Base-by-base conservation (phyloP, 2,113 vertebrate genomes). In the Chamaea fasciata region DNA sequence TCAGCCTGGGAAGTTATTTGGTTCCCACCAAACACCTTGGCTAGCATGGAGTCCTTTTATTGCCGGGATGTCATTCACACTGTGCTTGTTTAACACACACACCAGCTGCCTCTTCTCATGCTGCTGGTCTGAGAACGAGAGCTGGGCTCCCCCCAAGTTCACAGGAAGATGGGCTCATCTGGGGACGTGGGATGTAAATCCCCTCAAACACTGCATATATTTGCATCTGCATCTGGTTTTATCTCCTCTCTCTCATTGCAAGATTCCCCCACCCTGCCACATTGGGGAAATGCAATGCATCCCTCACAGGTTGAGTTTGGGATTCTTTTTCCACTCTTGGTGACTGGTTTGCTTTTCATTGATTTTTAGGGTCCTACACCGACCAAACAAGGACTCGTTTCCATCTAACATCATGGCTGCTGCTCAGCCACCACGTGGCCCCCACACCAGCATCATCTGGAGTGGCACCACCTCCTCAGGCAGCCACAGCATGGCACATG, bases 21-120 rank as follows among this genome's bases (percentile, higher is more conserved):
- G 65, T 84, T 96, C 95, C 94, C 96, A 94, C 83, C 94, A 76
- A 96, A 92, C 96, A 95, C 94, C 94, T 96, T 95, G 95, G 92
- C 77, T 56, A 75, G 88, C 76, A 7, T 9, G 44, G 76, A 87
- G 86, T 75, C 77, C 90, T 84, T 95, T 96, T 89, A 93, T 84
- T 96, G 92, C 92, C 0, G 82, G 75, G 74, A 83, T 95, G 93
- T 94, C 84, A 70, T 83, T 95, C 93, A 91, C 95, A 91, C 93
- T 92, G 94, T 41, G 90, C 89, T 92, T 87, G 94, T 96, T 94
- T 95, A 96, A 89, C 92, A 64, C 94, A 94, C 92, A 41, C 9
- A 37, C 60, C 95, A 94, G 93, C 94, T 96, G 96, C 95, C 93
- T 89, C 93, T 95, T 83, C 80, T 96, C 94, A 88, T 83, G 96